Conservation (phyloP, 2,888 invertebrate species). For the Hirtodrosophila cameraria region DNA sequence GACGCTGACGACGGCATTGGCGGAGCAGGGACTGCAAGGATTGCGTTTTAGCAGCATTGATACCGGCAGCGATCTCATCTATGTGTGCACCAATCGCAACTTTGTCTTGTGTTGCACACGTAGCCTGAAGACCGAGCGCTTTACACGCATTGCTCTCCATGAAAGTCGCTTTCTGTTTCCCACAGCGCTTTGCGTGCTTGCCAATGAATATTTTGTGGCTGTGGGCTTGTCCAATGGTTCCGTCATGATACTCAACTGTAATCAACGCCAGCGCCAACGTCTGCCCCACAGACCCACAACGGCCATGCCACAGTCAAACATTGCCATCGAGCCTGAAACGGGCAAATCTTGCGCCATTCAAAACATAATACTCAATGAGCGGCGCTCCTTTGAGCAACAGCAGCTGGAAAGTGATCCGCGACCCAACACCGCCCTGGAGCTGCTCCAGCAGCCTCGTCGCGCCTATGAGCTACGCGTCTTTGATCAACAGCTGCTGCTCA, state of each 20-base stretch:
- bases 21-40: constrained; percentile 72
- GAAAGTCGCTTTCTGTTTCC: constrained; percentile 82
- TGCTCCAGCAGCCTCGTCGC: constrained; percentile 71
- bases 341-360: constrained; percentile 84
- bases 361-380: constrained; percentile 83
- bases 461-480: constrained; percentile 77
- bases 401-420: constrained; percentile 48
- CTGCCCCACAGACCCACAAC: constrained; percentile 40
- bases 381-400: constrained; percentile 62
- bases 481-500: constrained; percentile 81
- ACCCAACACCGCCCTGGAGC: constrained; percentile 72
- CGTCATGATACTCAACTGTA: constrained; percentile 81
- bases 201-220: constrained; percentile 79
- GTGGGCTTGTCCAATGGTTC: constrained; percentile 83
- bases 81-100: constrained; percentile 82
- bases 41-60: constrained; percentile 82
- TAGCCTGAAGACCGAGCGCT: constrained; percentile 78
- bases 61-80: constrained; percentile 77
- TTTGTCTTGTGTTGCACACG: constrained; percentile 82
- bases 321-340: constrained; percentile 51
- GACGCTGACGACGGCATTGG: constrained; percentile 31
- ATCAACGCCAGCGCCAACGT: constrained; percentile 55
- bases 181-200: constrained; percentile 78
- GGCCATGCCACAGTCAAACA: constrained; percentile 15
- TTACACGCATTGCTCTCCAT: constrained; percentile 77